Conservation (phyloP, 2,113 vertebrate species). For the Saccopteryx bilineata region DNA sequence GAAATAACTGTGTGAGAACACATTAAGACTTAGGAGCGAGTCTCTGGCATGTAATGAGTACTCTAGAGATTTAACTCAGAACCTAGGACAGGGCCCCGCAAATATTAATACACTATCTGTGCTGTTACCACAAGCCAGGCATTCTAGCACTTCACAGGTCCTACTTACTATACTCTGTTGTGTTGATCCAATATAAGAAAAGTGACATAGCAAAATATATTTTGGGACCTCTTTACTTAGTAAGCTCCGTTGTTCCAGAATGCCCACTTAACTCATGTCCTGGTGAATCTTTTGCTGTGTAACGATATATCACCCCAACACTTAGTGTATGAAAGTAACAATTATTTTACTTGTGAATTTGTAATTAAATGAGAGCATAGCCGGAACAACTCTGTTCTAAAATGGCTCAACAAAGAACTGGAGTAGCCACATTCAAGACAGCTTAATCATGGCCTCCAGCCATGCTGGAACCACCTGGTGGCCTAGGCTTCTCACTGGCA, state of each 20-base stretch:
- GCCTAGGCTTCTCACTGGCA: background rate
- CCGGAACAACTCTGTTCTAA: constrained; percentile 10
- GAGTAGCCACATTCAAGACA: background rate
- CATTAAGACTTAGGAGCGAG: background rate
- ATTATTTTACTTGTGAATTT: constrained; percentile 18
- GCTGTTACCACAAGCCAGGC: background rate
- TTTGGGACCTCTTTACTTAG: background rate
- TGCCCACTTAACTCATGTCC: background rate
- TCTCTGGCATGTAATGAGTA: background rate
- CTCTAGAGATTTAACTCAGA: background rate
- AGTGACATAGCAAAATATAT: background rate
- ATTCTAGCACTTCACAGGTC: background rate
- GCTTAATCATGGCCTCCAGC: background rate
- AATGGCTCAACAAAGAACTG: background rate
- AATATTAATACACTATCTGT: background rate
- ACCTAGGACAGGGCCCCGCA: background rate
- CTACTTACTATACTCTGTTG: background rate
- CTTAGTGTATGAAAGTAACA: background rate
- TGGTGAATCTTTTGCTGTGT: background rate
- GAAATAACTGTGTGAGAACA: background rate
- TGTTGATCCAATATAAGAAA: background rate
- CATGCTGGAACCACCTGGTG: background rate
- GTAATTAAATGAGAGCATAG: background rate
- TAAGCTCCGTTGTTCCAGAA: background rate
- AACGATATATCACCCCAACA: background rate